phyloP scores from a whole-genome alignment of 2,888 invertebrate genomes.

The Drosophila ezoana region DNA sequence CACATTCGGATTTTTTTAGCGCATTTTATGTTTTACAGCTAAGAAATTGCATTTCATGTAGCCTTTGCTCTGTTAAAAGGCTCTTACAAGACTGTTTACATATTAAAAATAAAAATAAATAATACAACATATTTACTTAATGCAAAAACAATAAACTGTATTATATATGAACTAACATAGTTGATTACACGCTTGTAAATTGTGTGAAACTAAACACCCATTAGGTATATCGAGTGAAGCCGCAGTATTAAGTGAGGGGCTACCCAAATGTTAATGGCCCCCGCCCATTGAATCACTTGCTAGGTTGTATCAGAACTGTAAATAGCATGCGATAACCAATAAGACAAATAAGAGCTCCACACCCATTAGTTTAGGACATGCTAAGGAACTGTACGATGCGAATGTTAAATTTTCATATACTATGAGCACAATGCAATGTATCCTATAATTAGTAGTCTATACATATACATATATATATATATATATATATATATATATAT shows the following conservation, averaged over 20 bases:
- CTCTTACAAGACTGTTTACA: slow-evolving; percentile 78
- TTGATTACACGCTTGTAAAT: slow-evolving; percentile 59
- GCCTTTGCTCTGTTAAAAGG: slow-evolving; percentile 57
- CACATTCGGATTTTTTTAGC: background rate
- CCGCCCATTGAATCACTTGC: slow-evolving; percentile 65
- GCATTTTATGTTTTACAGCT: background rate
- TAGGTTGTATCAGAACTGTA: slow-evolving; percentile 79
- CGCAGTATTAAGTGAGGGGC: slow-evolving; percentile 40
- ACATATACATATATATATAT: slow-evolving; percentile 48
- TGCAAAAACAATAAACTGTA: slow-evolving; percentile 55
- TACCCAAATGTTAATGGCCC: slow-evolving; percentile 42
- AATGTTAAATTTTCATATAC: slow-evolving; percentile 67
- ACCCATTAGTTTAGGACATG: slow-evolving; percentile 1
- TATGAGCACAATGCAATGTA: slow-evolving; percentile 83
- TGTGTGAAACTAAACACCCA: slow-evolving; percentile 69
- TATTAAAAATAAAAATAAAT: slow-evolving; percentile 19
- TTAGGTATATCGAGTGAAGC: slow-evolving; percentile 78
- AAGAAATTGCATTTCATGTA: slow-evolving; percentile 58
- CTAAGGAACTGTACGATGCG: slow-evolving; percentile 46
- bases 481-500: slow-evolving; percentile 50
- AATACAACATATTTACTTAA: slow-evolving; percentile 54
- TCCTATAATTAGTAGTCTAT: slow-evolving; percentile 80
- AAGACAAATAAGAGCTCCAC: slow-evolving; percentile 3
- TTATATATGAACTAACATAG: slow-evolving; percentile 36
- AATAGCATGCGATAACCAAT: slow-evolving; percentile 52